Percentiles rank a stretch among this genome's conserved stretches.
Conservation (phyloP, 2,888 invertebrate genomes). For the Minunthozetes semirufus region DNA sequence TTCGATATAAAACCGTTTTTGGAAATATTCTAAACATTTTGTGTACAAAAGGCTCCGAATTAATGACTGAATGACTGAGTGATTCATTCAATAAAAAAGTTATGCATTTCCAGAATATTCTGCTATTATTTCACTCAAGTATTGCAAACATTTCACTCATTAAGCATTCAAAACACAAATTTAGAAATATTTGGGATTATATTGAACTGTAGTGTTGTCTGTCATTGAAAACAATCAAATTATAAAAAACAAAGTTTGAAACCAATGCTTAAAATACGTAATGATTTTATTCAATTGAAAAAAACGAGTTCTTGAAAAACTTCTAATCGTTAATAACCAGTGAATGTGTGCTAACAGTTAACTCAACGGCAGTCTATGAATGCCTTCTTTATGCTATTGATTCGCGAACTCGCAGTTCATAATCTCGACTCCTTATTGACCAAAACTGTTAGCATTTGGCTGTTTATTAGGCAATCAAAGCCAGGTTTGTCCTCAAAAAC, state of each 20-base stretch:
- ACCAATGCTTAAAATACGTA: background rate
- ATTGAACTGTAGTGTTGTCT: background rate
- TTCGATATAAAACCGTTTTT: conserved; percentile 7
- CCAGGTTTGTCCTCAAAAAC: background rate
- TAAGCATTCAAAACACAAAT: background rate
- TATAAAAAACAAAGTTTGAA: background rate
- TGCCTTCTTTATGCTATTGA: background rate
- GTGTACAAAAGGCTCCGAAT: background rate
- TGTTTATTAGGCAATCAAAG: background rate
- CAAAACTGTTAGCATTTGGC: no score
- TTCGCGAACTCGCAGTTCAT: background rate
- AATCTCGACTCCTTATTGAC: background rate
- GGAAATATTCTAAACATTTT: background rate
- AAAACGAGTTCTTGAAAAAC: conserved; percentile 1
- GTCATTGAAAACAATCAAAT: background rate
- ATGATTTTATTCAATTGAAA: background rate
- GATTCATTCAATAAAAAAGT: background rate
- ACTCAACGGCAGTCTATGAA: background rate
- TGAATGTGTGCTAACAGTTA: background rate
- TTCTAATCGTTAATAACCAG: background rate
- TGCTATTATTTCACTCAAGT: background rate
- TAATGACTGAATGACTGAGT: conserved; percentile 10
- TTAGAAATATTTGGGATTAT: background rate
- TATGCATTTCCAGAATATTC: conserved; percentile 1
- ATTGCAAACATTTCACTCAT: background rate